Conservation (phyloP, 1,140 invertebrate genomes). For the Aradophagus sp. region DNA sequence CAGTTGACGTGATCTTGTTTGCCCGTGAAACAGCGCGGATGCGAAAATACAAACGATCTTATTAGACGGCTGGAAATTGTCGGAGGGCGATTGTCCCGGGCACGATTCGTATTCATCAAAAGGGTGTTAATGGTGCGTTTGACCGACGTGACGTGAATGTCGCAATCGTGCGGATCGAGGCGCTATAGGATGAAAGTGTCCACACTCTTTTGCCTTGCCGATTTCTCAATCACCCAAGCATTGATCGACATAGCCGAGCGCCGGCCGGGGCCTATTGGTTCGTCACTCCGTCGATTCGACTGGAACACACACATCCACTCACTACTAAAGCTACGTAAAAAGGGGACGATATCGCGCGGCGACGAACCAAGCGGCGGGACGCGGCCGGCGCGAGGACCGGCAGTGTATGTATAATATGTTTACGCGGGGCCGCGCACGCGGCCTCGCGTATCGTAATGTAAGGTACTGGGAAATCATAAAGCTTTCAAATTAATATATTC, state of each 20-base stretch:
- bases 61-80: too few species aligned
- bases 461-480: constrained; percentile 71
- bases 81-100: constrained; percentile 25
- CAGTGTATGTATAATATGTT: constrained; percentile 29
- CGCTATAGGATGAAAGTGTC: constrained; percentile 43
- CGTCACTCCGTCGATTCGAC: constrained; percentile 66
- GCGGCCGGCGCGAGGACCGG: constrained; percentile 52
- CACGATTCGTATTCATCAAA: constrained; percentile 39
- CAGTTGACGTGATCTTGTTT: too few species aligned
- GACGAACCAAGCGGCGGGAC: constrained; percentile 68
- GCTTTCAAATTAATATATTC: constrained; percentile 76
- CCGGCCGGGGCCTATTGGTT: constrained; percentile 68
- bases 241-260: constrained; percentile 67
- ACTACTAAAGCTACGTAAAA: constrained; percentile 71
- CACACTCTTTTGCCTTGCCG: constrained; percentile 52
- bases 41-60: too few species aligned
- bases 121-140: constrained; percentile 44
- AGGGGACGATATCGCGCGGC: constrained; percentile 63
- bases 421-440: too few species aligned
- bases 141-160: constrained; percentile 53
- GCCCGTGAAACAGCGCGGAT: too few species aligned
- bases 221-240: constrained; percentile 72
- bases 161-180: constrained; percentile 47
- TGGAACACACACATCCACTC: constrained; percentile 73
- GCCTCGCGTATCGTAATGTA: too few species aligned